A percentile compares a stretch with the other conserved stretches of the same genome.
phyloP scores from a whole-genome alignment of 1,140 invertebrate genomes.

The Panulirus ornatus region DNA sequence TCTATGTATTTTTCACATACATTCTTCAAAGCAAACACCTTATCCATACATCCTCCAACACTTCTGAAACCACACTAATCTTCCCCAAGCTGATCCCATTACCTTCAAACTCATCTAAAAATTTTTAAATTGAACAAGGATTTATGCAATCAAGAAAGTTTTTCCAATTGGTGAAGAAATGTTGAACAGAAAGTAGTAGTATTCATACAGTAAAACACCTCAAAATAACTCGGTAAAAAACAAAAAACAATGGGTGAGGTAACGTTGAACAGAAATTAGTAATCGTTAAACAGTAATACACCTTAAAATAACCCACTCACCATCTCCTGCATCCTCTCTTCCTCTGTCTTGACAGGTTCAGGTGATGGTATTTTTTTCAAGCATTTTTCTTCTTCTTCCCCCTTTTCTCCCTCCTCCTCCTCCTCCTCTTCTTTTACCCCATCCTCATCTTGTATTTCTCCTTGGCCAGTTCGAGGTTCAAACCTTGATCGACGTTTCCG shows the following conservation, averaged over 20 bases:
- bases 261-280: constrained; percentile 10
- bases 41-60: no score
- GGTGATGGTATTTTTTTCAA: constrained; percentile 59
- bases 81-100: neutral
- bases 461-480: constrained; percentile 32
- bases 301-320: constrained; percentile 29
- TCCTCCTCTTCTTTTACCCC: constrained; percentile 15
- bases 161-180: no score
- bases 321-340: constrained; percentile 74
- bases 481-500: constrained; percentile 51
- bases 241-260: neutral
- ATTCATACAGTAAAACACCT: no score
- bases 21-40: no score
- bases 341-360: constrained; percentile 71
- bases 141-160: no score
- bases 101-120: no score
- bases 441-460: constrained; percentile 21
- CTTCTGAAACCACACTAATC: no score
- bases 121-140: no score
- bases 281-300: no score
- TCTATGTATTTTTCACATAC: no score
- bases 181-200: no score
- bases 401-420: constrained; percentile 61
- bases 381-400: constrained; percentile 36
- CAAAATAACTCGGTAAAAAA: no score